Conservation (phyloP, 2,888 invertebrate genomes). For the Sinodicranocentrus sp. region DNA sequence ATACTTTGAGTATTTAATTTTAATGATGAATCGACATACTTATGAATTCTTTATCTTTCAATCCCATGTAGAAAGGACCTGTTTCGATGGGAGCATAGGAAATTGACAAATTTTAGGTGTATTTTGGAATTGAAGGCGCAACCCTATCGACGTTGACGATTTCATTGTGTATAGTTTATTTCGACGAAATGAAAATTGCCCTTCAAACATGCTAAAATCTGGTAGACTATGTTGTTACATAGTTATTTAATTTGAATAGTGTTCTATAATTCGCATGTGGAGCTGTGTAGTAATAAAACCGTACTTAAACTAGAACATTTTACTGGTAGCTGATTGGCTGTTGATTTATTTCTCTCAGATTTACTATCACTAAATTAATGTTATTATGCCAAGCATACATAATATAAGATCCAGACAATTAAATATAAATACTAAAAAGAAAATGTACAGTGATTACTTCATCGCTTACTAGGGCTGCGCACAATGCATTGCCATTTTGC, state of each 20-base stretch:
- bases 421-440: slow-evolving; percentile 17
- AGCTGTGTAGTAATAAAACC: slow-evolving; percentile 56
- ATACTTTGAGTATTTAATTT: background rate
- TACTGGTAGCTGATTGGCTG: slow-evolving; percentile 19
- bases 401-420: background rate
- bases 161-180: slow-evolving; percentile 23
- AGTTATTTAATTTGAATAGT: slow-evolving; percentile 40
- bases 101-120: slow-evolving; percentile 27
- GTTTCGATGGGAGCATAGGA: slow-evolving; percentile 63
- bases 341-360: background rate
- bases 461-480: too few species aligned
- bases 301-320: slow-evolving; percentile 18
- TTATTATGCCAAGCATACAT: background rate
- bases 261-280: background rate
- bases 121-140: slow-evolving; percentile 43
- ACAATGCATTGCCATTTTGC: too few species aligned
- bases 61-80: slow-evolving; percentile 57
- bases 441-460: too few species aligned
- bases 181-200: slow-evolving; percentile 38
- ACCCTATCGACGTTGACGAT: slow-evolving; percentile 1
- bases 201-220: slow-evolving; percentile 31
- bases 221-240: slow-evolving; percentile 31
- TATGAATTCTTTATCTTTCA: background rate
- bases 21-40: background rate
- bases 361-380: background rate